Evolutionary conservation across 2,797 vertebrate genomes (phyloP), one percentile per base, ranked within the genome.

Genomic region (Garrulus glandarius): DNA sequence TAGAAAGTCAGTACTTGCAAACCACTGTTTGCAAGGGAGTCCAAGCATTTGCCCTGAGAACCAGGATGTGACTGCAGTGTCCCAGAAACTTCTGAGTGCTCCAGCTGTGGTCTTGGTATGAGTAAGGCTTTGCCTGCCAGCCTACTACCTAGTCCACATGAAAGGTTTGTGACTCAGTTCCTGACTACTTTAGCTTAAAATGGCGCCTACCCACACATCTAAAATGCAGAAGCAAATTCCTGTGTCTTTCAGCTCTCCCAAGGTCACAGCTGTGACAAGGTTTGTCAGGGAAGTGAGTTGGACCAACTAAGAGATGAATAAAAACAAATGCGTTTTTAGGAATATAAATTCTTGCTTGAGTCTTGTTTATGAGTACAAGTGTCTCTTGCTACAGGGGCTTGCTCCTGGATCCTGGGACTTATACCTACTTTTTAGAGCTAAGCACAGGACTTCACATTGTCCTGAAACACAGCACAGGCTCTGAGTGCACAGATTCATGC

Each of bases 361-460:
- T 19, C 39, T 34, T 56, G 21, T 44, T 69, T 36, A 57, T 9
- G 32, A 83, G 14, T 43, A 27, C 22, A 72, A 61, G 9, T 27
- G 18, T 53, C 46, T 79, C 70, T 79, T 29, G 53, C 24, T 44
- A 27, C 17, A 36, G 22, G 13, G 20, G 46, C 47, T 74, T 65
- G 27, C 47, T 84, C 13, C 69, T 55, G 34, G 29, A 32, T 44
- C 27, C 15, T 44, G 41, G 49, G 53, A 43, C 67, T 78, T 78
- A 9, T 34, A 21, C 7, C 44, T 55, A 21, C 1, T 17, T 55
- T 87, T 59, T 36, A 76, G 32, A 81, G 65, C 24, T 50, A 47
- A 64, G 44, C 30, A 49, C 39, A 49, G 63, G 59, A 41, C 26
- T 50, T 53, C 17, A 27, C 0, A 0, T 30, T 53, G 34, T 32